phyloP scores from a whole-genome alignment of 2,888 invertebrate genomes.

The Dendrolimus pini region DNA sequence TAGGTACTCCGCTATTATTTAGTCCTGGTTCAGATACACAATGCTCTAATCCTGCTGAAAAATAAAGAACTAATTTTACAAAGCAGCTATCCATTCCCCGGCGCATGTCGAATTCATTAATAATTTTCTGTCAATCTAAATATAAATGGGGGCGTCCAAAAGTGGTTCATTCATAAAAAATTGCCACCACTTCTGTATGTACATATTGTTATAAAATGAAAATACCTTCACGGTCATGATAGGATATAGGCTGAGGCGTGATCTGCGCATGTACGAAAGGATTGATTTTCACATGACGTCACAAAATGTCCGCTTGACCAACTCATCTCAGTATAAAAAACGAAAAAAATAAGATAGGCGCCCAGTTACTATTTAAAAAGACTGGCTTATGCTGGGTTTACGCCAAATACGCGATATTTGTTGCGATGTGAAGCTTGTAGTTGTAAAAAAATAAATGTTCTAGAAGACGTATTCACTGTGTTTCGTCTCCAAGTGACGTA shows the following conservation, averaged over 20 bases:
- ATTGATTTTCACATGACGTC: conserved; percentile 71
- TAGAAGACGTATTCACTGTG: conserved; percentile 20
- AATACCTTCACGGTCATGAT: conserved; percentile 43
- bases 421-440: neutral
- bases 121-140: neutral
- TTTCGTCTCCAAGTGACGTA: conserved; percentile 24
- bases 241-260: conserved; percentile 61
- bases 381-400: conserved; percentile 30
- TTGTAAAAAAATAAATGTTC: conserved; percentile 21
- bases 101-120: neutral
- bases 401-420: conserved; percentile 18
- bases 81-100: too few relatives aligned
- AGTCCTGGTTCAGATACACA: too few relatives aligned
- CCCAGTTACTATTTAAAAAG: conserved; percentile 32
- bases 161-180: conserved; percentile 61
- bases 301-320: conserved; percentile 58
- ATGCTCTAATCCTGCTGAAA: too few relatives aligned
- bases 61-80: too few relatives aligned
- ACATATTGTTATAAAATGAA: conserved; percentile 33
- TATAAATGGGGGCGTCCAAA: conserved; percentile 13
- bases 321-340: conserved; percentile 52
- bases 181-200: conserved; percentile 41
- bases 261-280: conserved; percentile 53
- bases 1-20: too few relatives aligned
- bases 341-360: conserved; percentile 43